Conservation (phyloP, 2,113 vertebrate species). For the Platichthys stellatus region DNA sequence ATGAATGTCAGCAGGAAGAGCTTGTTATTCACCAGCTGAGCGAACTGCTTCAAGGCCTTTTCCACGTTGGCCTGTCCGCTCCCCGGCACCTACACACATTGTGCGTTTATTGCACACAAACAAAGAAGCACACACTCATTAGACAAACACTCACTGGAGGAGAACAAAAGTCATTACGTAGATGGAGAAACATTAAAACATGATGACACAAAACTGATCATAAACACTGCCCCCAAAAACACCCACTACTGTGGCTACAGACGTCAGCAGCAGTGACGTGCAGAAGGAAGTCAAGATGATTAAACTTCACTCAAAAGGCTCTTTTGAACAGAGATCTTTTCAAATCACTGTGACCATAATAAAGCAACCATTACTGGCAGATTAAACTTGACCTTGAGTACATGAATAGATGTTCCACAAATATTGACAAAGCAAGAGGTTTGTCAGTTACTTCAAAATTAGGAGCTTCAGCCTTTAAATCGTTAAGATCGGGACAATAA, state of each 20-base stretch:
- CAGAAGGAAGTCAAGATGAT: not conserved
- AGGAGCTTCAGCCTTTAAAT: not conserved
- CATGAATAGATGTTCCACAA: not conserved
- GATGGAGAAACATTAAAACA: conserved; percentile 6
- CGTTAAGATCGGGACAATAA: not conserved
- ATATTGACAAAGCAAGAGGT: conserved; percentile 19
- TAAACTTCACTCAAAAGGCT: conserved; percentile 30
- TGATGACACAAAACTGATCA: not conserved
- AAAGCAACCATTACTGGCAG: conserved; percentile 10
- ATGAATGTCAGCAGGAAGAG: conserved; percentile 97
- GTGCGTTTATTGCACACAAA: conserved; percentile 36
- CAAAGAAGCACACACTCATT: conserved; percentile 40
- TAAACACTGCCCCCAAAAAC: not conserved
- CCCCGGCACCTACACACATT: conserved; percentile 88
- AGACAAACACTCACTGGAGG: conserved; percentile 30
- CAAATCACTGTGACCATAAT: conserved; percentile 20
- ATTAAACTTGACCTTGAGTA: not conserved
- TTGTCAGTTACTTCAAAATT: not conserved
- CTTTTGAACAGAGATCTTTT: not conserved
- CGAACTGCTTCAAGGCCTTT: conserved; percentile 97
- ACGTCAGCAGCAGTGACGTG: not conserved
- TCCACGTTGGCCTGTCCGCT: conserved; percentile 94
- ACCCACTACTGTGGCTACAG: not conserved
- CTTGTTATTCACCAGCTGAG: conserved; percentile 97
- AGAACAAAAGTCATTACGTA: conserved; percentile 17